Evolutionary conservation across 2,797 vertebrate species (phyloP).

Genomic region (Anguilla megastoma): DNA sequence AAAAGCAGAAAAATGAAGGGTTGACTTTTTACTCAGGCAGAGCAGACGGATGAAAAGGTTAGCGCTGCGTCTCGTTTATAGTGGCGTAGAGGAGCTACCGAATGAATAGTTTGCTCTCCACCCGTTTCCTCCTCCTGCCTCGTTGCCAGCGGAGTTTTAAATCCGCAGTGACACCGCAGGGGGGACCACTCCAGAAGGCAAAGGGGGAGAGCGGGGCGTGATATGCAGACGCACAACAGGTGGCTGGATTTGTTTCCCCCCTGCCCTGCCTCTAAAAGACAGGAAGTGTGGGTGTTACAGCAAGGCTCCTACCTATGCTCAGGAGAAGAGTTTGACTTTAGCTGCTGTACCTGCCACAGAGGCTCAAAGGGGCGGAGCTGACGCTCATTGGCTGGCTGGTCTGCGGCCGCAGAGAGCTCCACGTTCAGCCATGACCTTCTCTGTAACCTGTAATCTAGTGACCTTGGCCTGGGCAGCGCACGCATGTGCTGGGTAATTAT

Average conservation of each 20-base stretch:
- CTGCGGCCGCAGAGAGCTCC: not conserved
- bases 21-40: not conserved
- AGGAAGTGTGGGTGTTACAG: not conserved
- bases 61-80: not conserved
- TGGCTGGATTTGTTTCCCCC: not conserved
- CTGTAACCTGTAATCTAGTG: slow-evolving; percentile 20
- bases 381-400: not conserved
- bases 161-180: not conserved
- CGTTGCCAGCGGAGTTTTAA: not conserved
- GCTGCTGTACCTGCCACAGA: not conserved
- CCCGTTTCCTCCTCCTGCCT: not conserved
- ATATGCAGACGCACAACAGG: not conserved
- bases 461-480: not conserved
- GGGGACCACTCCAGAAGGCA: not conserved
- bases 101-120: not conserved
- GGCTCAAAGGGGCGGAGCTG: not conserved
- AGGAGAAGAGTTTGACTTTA: not conserved
- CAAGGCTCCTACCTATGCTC: not conserved
- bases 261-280: not conserved
- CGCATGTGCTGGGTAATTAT: slow-evolving; percentile 14
- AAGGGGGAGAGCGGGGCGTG: not conserved
- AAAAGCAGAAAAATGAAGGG: not conserved
- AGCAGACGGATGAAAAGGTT: not conserved
- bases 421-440: not conserved
- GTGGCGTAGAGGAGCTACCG: not conserved